Evolutionary conservation across 2,113 vertebrate species (phyloP).

Genomic region (Orthonyx spaldingii): DNA sequence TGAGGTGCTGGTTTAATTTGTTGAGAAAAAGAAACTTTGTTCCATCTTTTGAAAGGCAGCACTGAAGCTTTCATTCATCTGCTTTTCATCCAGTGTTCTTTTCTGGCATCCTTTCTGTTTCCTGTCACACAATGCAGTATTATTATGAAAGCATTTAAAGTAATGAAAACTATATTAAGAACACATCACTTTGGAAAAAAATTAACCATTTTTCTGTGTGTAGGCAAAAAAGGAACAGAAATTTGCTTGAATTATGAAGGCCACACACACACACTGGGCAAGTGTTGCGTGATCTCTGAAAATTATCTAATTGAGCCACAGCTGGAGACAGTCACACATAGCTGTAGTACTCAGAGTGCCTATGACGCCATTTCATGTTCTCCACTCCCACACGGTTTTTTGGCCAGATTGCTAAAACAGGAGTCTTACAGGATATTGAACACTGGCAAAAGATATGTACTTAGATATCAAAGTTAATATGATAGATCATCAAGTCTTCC

Average conservation of each 20-base stretch:
- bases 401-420: background rate
- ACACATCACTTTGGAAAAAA: background rate
- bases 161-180: slow-evolving; percentile 40
- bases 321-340: background rate
- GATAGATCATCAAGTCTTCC: background rate
- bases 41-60: background rate
- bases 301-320: background rate
- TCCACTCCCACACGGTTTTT: background rate
- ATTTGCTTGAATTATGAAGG: background rate
- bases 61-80: slow-evolving; percentile 29
- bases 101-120: slow-evolving; percentile 6
- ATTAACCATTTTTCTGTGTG: background rate
- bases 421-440: background rate
- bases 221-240: background rate
- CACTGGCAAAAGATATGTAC: background rate
- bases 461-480: background rate
- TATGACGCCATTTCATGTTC: background rate
- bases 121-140: slow-evolving; percentile 12
- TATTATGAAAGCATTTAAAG: slow-evolving; percentile 33
- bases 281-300: background rate
- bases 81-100: slow-evolving; percentile 47
- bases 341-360: background rate
- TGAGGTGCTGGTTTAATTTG: background rate
- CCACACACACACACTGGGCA: background rate
- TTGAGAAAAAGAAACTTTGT: background rate